These are phyloP conservation scores for Polyodon spathula DNA, from an alignment of 2,113 vertebrate genomes.

Conservation along the genomic window DNA sequence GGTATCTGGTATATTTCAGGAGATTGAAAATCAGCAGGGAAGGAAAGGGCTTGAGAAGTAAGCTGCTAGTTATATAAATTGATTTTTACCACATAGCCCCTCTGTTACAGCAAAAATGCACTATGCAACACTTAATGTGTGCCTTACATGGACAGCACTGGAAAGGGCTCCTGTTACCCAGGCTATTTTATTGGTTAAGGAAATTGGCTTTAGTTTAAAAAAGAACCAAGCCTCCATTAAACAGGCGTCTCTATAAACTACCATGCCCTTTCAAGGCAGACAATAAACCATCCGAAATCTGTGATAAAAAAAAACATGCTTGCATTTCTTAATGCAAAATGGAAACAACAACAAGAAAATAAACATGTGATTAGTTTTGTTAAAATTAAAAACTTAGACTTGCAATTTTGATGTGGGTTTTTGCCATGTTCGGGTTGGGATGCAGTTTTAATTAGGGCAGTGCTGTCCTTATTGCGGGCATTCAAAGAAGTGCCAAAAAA, in stretches of 20 bases:
- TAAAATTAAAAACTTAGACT: too few relatives aligned
- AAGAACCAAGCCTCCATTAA: not conserved
- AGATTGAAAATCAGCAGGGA: slow-evolving; percentile 41
- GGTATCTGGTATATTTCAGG: slow-evolving; percentile 38
- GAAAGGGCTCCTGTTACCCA: not conserved
- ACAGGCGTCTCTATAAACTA: slow-evolving; percentile 1
- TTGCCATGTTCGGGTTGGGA: too few relatives aligned
- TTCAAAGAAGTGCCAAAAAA: too few relatives aligned
- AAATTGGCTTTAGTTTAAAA: not conserved
- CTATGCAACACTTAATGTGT: not conserved
- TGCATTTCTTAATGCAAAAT: not conserved
- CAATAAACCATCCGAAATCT: not conserved
- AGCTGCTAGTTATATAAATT: slow-evolving; percentile 18
- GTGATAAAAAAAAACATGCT: not conserved
- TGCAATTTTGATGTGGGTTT: too few relatives aligned
- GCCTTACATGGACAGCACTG: not conserved
- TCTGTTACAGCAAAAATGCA: slow-evolving; percentile 20
- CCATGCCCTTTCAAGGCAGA: not conserved
- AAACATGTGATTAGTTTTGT: too few relatives aligned
- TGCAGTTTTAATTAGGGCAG: too few relatives aligned
- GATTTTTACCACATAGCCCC: slow-evolving; percentile 21
- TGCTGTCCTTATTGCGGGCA: too few relatives aligned
- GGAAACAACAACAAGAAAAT: too few relatives aligned
- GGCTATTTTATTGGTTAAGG: slow-evolving; percentile 5
- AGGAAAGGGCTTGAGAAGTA: slow-evolving; percentile 3